Conservation (phyloP, 2,888 invertebrate genomes). For the Yponomeuta cagnagella region DNA sequence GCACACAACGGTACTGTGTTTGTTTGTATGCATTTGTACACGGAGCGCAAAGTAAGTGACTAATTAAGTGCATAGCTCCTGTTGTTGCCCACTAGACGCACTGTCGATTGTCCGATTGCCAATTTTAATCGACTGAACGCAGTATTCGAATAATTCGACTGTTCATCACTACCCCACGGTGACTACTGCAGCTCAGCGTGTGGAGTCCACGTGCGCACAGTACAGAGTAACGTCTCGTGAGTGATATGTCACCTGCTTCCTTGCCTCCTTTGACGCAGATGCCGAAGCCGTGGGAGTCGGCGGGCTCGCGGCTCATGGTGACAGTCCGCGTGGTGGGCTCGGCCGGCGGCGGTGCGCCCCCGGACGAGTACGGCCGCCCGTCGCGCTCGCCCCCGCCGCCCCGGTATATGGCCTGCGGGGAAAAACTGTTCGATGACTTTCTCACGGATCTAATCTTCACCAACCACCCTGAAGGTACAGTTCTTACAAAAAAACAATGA, state of each 20-base stretch:
- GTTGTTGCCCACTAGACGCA: too few relatives aligned
- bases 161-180: too few relatives aligned
- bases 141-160: too few relatives aligned
- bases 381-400: constrained; percentile 63
- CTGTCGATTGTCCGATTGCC: too few relatives aligned
- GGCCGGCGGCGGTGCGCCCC: constrained; percentile 78
- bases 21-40: too few relatives aligned
- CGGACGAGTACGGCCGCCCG: constrained; percentile 75
- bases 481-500: not conserved
- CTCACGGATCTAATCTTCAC: not conserved
- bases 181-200: too few relatives aligned
- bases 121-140: too few relatives aligned
- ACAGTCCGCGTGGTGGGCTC: constrained; percentile 89
- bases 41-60: too few relatives aligned
- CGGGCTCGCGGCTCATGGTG: constrained; percentile 89
- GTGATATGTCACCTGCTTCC: constrained; percentile 81
- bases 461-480: not conserved
- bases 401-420: constrained; percentile 70
- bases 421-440: constrained; percentile 2
- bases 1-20: too few relatives aligned
- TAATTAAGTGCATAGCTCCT: too few relatives aligned
- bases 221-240: not conserved
- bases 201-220: not conserved
- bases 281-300: constrained; percentile 89
- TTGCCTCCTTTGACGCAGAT: constrained; percentile 95